Conservation (phyloP, 92 coral and sea anemone species). For the Paragorgia papillata region DNA sequence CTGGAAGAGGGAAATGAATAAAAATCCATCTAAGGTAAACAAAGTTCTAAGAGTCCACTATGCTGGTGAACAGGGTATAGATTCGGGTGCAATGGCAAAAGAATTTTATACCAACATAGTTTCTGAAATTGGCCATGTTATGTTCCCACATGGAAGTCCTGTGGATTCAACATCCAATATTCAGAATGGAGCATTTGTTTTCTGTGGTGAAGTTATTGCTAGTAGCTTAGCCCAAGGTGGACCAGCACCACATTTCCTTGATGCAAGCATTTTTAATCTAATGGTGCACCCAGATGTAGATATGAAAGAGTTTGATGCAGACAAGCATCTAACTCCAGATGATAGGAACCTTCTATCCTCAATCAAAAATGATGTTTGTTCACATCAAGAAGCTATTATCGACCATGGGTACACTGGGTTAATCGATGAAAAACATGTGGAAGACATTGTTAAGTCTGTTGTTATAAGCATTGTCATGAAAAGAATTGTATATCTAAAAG, state of each 20-base stretch:
- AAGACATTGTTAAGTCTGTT: slow-evolving; percentile 9
- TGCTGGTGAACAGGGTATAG: slow-evolving; percentile 42
- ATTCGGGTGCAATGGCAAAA: slow-evolving; percentile 44
- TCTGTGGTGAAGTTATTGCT: slow-evolving; percentile 58
- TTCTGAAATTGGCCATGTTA: slow-evolving; percentile 23
- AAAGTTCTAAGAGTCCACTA: slow-evolving; percentile 28
- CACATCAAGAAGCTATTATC: slow-evolving; percentile 2
- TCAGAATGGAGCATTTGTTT: slow-evolving; percentile 30
- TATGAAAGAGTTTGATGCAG: background rate
- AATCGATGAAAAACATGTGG: slow-evolving; percentile 8
- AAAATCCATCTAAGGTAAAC: slow-evolving; percentile 8
- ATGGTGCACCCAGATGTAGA: slow-evolving; percentile 35
- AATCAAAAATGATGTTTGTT: slow-evolving; percentile 27
- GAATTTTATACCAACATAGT: slow-evolving; percentile 46
- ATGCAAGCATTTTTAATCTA: slow-evolving; percentile 50
- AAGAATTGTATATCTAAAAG: slow-evolving; percentile 36
- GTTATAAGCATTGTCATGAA: slow-evolving; percentile 44
- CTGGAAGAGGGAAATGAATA: slow-evolving; percentile 46
- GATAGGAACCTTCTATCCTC: slow-evolving; percentile 48
- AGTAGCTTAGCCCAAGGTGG: too few relatives aligned
- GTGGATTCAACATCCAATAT: slow-evolving; percentile 30
- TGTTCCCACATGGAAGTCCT: slow-evolving; percentile 41
- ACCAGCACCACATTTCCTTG: too few relatives aligned
- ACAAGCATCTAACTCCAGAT: slow-evolving; percentile 17
- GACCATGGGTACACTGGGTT: slow-evolving; percentile 13